Percentiles rank a stretch among this genome's conserved stretches.
Conservation (phyloP, 2,888 invertebrate genomes). For the Dermolepida albohirtum region DNA sequence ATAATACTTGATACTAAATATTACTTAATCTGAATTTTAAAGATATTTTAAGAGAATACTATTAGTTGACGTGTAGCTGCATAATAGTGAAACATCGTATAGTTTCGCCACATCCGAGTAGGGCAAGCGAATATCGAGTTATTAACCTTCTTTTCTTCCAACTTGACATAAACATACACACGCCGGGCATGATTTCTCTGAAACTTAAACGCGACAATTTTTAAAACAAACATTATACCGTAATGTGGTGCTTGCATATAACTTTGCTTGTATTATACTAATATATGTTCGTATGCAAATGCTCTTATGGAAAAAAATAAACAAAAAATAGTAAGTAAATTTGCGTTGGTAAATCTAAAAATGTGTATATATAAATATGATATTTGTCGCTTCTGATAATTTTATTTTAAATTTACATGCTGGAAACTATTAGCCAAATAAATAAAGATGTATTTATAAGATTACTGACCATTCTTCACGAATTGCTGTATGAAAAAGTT, state of each 20-base stretch:
- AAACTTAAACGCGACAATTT: neutral
- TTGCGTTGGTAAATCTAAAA: no score
- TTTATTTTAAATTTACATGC: constrained; percentile 1
- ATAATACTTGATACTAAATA: no score
- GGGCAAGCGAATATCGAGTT: constrained; percentile 13
- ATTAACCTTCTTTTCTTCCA: constrained; percentile 23
- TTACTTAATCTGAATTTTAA: no score
- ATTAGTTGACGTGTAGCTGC: no score
- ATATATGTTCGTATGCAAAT: neutral
- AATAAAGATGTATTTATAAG: constrained; percentile 2
- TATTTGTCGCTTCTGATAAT: neutral
- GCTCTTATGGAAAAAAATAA: neutral
- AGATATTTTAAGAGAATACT: no score
- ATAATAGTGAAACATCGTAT: constrained; percentile 3
- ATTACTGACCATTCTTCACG: constrained; percentile 12
- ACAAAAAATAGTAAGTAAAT: neutral
- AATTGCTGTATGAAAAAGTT: no score
- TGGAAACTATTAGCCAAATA: constrained; percentile 17
- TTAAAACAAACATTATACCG: neutral
- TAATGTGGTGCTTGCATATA: no score
- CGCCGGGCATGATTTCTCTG: no score
- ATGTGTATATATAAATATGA: neutral
- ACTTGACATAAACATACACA: constrained; percentile 2
- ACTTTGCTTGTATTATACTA: no score
- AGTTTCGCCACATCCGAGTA: constrained; percentile 18